Percentiles rank a stretch among this genome's conserved stretches.
These are phyloP conservation scores for Cardiocondyla obscurior DNA, from an alignment of 1,140 invertebrate genomes.

Conservation along the genomic window DNA sequence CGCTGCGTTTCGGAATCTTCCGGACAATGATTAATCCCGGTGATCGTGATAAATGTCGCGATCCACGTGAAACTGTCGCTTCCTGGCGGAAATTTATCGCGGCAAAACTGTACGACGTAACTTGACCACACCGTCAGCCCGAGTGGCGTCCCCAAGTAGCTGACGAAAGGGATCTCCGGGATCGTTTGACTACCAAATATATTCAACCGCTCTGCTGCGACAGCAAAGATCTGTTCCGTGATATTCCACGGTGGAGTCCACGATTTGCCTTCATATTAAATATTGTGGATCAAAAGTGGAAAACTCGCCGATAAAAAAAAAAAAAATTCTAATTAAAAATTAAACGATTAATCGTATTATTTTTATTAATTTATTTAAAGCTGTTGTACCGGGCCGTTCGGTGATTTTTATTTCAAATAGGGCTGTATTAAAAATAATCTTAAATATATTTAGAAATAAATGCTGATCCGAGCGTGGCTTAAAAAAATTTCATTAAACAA, in stretches of 20 bases:
- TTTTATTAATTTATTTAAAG: too few relatives aligned
- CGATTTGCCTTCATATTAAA: neutral
- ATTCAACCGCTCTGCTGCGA: conserved; percentile 28
- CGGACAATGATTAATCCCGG: neutral
- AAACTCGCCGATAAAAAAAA: too few relatives aligned
- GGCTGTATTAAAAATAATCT: too few relatives aligned
- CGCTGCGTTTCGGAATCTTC: too few relatives aligned
- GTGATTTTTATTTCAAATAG: too few relatives aligned
- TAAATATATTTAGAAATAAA: too few relatives aligned
- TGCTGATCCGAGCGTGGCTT: too few relatives aligned
- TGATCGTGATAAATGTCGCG: neutral
- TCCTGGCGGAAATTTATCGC: neutral
- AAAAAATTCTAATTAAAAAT: neutral
- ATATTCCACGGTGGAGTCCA: neutral
- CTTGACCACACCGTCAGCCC: neutral
- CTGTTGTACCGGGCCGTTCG: too few relatives aligned
- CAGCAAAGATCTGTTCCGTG: conserved; percentile 32
- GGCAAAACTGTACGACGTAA: conserved; percentile 11
- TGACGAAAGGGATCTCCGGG: conserved; percentile 30
- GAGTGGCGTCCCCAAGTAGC: conserved; percentile 19
- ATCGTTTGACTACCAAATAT: conserved; percentile 58
- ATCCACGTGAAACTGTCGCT: neutral
- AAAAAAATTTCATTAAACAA: conserved; percentile 7
- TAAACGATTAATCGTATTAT: neutral
- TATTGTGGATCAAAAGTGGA: neutral